Evolutionary conservation across 1,140 invertebrate species (phyloP).

Genomic region (Adelges cooleyi): DNA sequence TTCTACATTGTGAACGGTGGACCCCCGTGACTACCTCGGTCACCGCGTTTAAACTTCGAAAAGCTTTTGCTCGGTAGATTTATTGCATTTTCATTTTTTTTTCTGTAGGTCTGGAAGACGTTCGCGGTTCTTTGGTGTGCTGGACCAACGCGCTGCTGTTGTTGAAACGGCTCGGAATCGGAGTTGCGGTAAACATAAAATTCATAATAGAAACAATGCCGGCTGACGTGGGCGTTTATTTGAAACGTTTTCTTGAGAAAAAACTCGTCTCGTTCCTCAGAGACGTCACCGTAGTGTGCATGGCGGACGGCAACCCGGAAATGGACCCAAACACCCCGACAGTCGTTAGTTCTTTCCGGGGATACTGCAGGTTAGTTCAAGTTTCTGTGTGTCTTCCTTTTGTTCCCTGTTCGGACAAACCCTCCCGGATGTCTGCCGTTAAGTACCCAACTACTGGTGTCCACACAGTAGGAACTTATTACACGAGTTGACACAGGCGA

Average conservation of each 20-base stretch:
- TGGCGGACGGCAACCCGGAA: too few species aligned
- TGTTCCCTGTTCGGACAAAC: too few species aligned
- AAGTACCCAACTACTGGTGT: not conserved
- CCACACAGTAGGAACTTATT: conserved; percentile 1
- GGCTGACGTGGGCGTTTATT: not conserved
- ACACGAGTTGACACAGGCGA: too few species aligned
- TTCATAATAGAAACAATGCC: not conserved
- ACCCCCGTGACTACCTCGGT: not conserved
- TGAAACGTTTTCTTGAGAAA: not conserved
- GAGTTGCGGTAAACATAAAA: not conserved
- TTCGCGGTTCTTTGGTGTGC: not conserved
- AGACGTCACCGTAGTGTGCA: not conserved
- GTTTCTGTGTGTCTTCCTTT: too few species aligned
- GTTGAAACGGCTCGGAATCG: not conserved
- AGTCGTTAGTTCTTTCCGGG: too few species aligned
- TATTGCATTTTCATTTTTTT: not conserved
- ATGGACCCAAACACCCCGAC: too few species aligned
- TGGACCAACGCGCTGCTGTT: not conserved
- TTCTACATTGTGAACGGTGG: not conserved
- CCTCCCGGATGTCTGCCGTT: too few species aligned
- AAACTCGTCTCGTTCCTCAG: not conserved
- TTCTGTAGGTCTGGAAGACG: not conserved
- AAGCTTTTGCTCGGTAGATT: not conserved
- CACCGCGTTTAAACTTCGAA: not conserved
- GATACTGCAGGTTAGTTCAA: too few species aligned